Conservation (phyloP, 2,797 vertebrate species). For the Lagothrix lagotricha region DNA sequence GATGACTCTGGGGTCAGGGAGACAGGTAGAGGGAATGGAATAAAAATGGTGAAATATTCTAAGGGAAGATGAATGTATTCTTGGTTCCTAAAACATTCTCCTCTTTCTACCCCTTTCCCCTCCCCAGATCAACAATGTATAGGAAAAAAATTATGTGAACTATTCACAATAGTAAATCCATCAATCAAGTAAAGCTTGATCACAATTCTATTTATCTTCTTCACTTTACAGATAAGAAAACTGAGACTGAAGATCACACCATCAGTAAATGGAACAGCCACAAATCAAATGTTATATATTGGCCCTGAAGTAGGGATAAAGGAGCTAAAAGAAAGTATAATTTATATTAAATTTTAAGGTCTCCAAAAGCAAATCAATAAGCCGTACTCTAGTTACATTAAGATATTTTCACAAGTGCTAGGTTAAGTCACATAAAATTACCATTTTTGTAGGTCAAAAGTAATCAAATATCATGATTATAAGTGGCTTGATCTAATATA, state of each 20-base stretch:
- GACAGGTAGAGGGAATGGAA: background rate
- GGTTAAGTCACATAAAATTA: background rate
- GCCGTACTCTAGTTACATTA: background rate
- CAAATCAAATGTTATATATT: background rate
- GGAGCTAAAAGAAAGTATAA: background rate
- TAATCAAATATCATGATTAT: background rate
- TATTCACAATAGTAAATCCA: background rate
- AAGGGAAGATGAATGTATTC: background rate
- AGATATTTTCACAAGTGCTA: background rate
- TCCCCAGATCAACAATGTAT: background rate
- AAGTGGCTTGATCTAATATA: background rate
- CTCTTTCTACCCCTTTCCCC: background rate
- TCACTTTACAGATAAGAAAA: constrained; percentile 1
- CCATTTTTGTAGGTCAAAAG: constrained; percentile 6
- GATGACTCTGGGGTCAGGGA: background rate
- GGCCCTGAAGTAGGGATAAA: background rate
- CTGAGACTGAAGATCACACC: background rate
- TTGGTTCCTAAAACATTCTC: background rate
- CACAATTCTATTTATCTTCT: background rate
- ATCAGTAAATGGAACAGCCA: background rate
- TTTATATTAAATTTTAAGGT: background rate
- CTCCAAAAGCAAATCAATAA: background rate
- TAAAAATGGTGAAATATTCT: background rate
- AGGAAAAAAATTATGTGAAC: background rate
- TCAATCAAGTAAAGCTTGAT: background rate